Conservation (phyloP, 2,888 invertebrate genomes). For the Caenorhabditis virilis region DNA sequence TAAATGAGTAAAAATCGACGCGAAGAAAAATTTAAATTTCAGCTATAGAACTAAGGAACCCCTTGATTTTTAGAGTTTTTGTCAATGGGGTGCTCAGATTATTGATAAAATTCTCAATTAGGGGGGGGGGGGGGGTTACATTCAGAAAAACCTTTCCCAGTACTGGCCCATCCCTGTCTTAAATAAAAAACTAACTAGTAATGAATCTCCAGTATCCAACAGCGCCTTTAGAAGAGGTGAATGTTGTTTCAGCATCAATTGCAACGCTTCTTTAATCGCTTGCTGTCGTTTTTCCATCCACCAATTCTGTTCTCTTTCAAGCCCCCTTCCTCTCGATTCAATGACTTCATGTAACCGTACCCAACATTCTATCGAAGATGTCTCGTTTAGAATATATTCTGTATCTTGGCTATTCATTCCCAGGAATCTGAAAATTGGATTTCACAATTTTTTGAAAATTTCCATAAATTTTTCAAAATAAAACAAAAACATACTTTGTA, state of each 20-base stretch:
- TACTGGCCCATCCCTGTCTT: no score
- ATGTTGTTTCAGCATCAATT: slow-evolving; percentile 62
- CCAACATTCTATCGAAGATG: slow-evolving; percentile 59
- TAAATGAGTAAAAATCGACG: not conserved
- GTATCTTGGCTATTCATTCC: slow-evolving; percentile 48
- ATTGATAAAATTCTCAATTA: no score
- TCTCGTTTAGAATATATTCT: slow-evolving; percentile 54
- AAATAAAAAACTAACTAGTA: slow-evolving; percentile 51
- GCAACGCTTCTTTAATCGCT: slow-evolving; percentile 55
- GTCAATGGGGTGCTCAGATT: no score
- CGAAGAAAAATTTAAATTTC: no score
- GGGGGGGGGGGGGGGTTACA: no score
- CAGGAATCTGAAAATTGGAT: slow-evolving; percentile 45
- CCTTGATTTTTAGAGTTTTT: no score
- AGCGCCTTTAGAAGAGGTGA: slow-evolving; percentile 60
- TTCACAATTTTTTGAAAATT: not conserved
- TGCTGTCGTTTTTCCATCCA: slow-evolving; percentile 60
- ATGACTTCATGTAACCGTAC: slow-evolving; percentile 55
- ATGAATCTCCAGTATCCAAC: slow-evolving; percentile 63
- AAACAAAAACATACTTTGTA: slow-evolving; percentile 42
- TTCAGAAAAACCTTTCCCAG: no score
- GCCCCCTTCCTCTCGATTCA: slow-evolving; percentile 35
- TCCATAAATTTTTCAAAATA: not conserved
- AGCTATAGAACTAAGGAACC: no score
- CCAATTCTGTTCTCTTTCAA: slow-evolving; percentile 52